Percentiles rank a stretch among this genome's conserved stretches.
Conservation (phyloP, 2,797 vertebrate species). For the Chelidonichthys spinosus region DNA sequence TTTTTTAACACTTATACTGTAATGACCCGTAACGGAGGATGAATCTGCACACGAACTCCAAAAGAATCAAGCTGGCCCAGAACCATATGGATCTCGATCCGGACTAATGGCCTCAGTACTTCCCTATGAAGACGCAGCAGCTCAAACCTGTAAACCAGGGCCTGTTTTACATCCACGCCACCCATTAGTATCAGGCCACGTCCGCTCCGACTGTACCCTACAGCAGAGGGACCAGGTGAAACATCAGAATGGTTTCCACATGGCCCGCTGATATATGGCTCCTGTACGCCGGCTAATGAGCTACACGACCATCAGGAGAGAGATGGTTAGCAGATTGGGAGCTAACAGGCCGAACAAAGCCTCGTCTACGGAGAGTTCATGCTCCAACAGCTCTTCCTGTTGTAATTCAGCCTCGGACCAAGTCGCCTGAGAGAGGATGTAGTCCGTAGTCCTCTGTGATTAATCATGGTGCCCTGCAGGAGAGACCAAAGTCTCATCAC, state of each 20-base stretch:
- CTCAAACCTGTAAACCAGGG: slow-evolving; percentile 27
- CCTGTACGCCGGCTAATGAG: slow-evolving; percentile 54
- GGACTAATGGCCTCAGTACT: slow-evolving; percentile 39
- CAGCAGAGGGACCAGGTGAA: slow-evolving; percentile 44
- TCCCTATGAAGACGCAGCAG: slow-evolving; percentile 19
- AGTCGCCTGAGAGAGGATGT: slow-evolving; percentile 56
- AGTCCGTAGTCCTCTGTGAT: slow-evolving; percentile 38
- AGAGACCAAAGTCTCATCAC: slow-evolving; percentile 53
- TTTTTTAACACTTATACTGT: neutral
- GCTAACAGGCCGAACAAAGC: slow-evolving; percentile 54
- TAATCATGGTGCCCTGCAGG: slow-evolving; percentile 40
- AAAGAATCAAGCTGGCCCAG: slow-evolving; percentile 52
- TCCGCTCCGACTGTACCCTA: slow-evolving; percentile 44
- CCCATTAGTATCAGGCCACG: slow-evolving; percentile 53
- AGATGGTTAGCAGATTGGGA: slow-evolving; percentile 54
- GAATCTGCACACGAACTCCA: slow-evolving; percentile 38
- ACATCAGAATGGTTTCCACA: slow-evolving; percentile 66
- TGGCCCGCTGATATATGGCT: slow-evolving; percentile 60
- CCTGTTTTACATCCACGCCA: slow-evolving; percentile 28
- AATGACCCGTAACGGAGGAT: slow-evolving; percentile 5
- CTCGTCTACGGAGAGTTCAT: slow-evolving; percentile 36
- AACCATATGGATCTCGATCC: slow-evolving; percentile 45
- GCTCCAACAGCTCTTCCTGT: slow-evolving; percentile 57
- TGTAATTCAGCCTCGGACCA: slow-evolving; percentile 45
- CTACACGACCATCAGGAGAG: slow-evolving; percentile 29